Evolutionary conservation across 1,140 invertebrate genomes (phyloP).

Genomic region (Halictus rubicundus): DNA sequence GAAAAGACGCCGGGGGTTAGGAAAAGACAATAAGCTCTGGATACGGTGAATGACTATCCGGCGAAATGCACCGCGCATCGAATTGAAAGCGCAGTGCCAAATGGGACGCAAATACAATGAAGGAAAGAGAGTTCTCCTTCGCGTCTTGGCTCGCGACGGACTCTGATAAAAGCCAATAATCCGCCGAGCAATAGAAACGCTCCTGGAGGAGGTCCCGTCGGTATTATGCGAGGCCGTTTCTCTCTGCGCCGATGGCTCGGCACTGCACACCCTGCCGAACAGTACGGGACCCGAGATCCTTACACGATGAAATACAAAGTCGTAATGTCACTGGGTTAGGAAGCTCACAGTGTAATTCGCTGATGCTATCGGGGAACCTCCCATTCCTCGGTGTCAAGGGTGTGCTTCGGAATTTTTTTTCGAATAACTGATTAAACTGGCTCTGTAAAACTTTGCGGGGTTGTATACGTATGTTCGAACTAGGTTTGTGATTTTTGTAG

Average conservation of each 20-base stretch:
- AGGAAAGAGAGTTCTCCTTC: slow-evolving; percentile 43
- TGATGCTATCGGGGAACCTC: too few species aligned
- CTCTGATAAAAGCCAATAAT: slow-evolving; percentile 74
- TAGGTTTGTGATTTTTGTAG: too few species aligned
- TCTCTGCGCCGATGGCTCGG: neutral
- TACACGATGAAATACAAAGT: too few species aligned
- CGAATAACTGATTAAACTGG: too few species aligned
- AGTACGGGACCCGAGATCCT: too few species aligned
- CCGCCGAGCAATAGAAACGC: slow-evolving; percentile 60
- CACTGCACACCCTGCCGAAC: neutral
- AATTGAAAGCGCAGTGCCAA: slow-evolving; percentile 72
- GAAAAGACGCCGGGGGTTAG: neutral
- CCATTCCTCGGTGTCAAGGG: too few species aligned
- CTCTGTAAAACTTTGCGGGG: too few species aligned
- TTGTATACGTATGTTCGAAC: too few species aligned
- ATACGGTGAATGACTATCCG: slow-evolving; percentile 55
- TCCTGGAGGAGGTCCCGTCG: slow-evolving; percentile 17
- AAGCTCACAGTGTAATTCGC: too few species aligned
- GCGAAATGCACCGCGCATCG: slow-evolving; percentile 56
- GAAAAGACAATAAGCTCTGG: slow-evolving; percentile 64
- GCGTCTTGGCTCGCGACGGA: slow-evolving; percentile 66
- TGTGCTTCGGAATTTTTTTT: too few species aligned
- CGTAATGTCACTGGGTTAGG: too few species aligned
- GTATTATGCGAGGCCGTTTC: slow-evolving; percentile 5
- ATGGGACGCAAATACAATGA: slow-evolving; percentile 73